Base-by-base conservation (phyloP, 2,888 invertebrate genomes). In the Metalampra italica region DNA sequence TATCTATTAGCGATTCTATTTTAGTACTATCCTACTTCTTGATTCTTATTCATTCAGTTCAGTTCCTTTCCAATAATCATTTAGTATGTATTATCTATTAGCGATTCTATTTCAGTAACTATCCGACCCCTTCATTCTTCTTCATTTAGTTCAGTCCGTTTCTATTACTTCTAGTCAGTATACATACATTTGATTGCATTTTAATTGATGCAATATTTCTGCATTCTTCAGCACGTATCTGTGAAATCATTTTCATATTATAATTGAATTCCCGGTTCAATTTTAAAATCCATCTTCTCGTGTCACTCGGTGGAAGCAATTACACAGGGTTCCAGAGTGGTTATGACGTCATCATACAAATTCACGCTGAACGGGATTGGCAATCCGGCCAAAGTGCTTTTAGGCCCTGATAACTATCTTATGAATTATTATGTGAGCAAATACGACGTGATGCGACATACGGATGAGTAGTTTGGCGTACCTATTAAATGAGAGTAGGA, bases 351-450 rank as follows among this genome's bases (percentile, higher is more conserved):
- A 70, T 73, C 71, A 76, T 71, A 76, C 75, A 81, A 78, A 81
- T 79, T 75, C 66, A 68, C 56, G 59, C 53, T 53, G 59, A 59
- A 64, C 54, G 64, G 68, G 68, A 80, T 82, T 80, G 78, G 65
- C 81, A 82, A 81, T 83, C 73, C 66, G 51, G 67, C 62, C 66
- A 59, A 71, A 83, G 78, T 75, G 82, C 78, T 76, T 78, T 77
- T 71, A 76, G 68, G 65, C 60, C 61, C 60, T 67, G 66, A 76
- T 80, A 77, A 79, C 77, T 77, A 75, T 76, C 77, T 79, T 78
- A 75, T 77, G 72, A 78, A 80, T 77, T 73, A 69, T 68, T 70
- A 75, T 68, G 59, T 58, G 64, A 59, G 55, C 53, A 51, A 58
- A 60, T 57, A 60, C 61, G 51, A 55, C 52, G 56, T 52, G 54